Conservation (phyloP, 2,797 vertebrate genomes). For the Peromyscus attwateri region DNA sequence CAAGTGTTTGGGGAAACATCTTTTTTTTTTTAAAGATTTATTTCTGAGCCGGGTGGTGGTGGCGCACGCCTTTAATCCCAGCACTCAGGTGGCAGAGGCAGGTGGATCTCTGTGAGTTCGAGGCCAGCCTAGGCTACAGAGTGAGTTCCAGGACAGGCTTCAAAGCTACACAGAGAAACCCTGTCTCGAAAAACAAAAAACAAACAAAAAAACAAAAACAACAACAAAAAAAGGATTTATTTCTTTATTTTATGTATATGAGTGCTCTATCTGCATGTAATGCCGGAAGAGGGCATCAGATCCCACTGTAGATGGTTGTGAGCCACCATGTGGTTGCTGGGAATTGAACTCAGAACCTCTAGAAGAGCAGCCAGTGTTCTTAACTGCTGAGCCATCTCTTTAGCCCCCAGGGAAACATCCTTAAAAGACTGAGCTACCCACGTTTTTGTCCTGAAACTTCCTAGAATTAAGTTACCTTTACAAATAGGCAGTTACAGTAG, state of each 20-base stretch:
- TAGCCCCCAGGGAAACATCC: background rate
- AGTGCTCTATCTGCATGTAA: background rate
- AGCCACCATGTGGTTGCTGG: background rate
- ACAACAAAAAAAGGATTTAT: too few species aligned
- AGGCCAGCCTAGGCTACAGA: too few species aligned
- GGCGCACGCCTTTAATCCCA: too few species aligned
- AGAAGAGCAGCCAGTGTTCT: background rate
- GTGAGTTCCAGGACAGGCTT: too few species aligned
- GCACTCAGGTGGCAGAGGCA: too few species aligned
- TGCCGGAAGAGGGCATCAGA: background rate
- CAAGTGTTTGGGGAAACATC: background rate
- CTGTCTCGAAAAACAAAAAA: too few species aligned
- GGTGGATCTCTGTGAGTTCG: too few species aligned
- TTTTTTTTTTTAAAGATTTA: background rate
- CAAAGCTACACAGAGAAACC: too few species aligned
- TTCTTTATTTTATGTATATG: background rate
- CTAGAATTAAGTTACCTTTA: slow-evolving; percentile 36
- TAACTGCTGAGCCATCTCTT: background rate
- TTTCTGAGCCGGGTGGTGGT: background rate
- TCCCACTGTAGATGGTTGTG: background rate
- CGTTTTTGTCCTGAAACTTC: slow-evolving; percentile 21
- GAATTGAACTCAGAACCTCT: background rate
- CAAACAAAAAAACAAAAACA: too few species aligned
- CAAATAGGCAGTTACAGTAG: background rate
- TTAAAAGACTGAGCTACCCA: background rate